Evolutionary conservation across 2,113 vertebrate species (phyloP), one percentile per base, ranked within the genome.

Genomic region (Dermatemys mawii): DNA sequence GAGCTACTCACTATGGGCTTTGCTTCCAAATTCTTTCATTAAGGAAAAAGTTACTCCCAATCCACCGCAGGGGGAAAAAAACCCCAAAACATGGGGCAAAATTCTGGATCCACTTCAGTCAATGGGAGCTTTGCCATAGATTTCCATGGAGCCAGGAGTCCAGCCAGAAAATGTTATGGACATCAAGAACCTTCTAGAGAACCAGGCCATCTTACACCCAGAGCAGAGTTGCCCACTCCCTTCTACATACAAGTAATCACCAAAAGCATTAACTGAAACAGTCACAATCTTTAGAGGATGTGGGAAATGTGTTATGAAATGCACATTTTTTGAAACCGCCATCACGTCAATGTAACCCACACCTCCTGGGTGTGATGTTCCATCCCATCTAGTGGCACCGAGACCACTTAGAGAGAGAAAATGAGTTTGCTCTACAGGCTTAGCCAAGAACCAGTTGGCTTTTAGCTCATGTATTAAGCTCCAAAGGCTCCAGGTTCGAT

Each of bases 201-300:
- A 95, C 92, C 3, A 19, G 88, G 81, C 48, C 60, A 91, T 89
- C 81, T 82, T 70, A 94, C 90, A 92, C 87, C 80, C 78, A 1
- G 95, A 91, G 86, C 92, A 93, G 90, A 67, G 5, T 57, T 92
- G 93, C 93, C 90, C 96, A 93, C 80, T 97, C 94, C 93, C 93
- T 95, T 96, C 87, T 93, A 38, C 8, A 35, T 38, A 70, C 19
- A 38, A 70, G 16, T 70, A 95, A 95, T 73, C 90, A 0, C 86
- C 90, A 96, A 93, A 97, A 96, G 87, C 96, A 97, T 90, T 90
- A 94, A 60, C 88, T 97, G 38, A 27, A 76, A 16, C 26, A 88
- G 87, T 88, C 95, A 95, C 91, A 95, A 60, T 79, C 84, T 96
- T 60, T 79, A 75, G 92, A 97, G 95, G 94, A 96, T 97, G 93